Base-by-base conservation (phyloP, 2,888 invertebrate species). In the Euplexia lucipara region DNA sequence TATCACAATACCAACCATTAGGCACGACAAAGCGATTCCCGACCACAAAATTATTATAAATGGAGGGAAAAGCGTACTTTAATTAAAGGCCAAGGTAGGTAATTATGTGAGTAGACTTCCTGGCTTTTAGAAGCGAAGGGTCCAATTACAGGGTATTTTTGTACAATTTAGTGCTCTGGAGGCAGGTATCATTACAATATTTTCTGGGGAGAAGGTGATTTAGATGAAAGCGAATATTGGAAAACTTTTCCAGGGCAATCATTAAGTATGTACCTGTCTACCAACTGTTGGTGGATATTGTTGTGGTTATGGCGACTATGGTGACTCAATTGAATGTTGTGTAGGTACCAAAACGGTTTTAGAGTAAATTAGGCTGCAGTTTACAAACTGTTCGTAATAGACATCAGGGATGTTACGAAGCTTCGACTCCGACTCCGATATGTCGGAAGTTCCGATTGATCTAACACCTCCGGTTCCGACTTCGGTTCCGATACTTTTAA, bases 1-100 rank as follows among this genome's bases (percentile, higher is more conserved):
- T 41, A 59, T 47, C 57, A 77, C 48, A 63, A 64, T 57, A 45
- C 45, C 35, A 64, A 72, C 79, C 79, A 82, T 83, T 81, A 79
- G 53, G 22, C 42, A 53, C 54, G 56, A 66, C 60, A 70, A 78
- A 84, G 77, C 62, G 65, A 51, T 83, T 78, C 56, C 68, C 62
- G 53, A 39, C 76, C 61, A 42, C 70, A 45, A 79, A 85, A 85
- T 86, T 82, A 83, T 85, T 81, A 87, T 83, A 83, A 86, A 88
- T 84, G 81, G 81, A 74, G 44, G 70, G 59, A 64, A 62, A 71
- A 80, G 30, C 54, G 45, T 37, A n/a, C 39, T 58, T 79, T 81
- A 82, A 83, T 83, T 78, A 83, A 66, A 45, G 70, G 54, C 47
- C 74, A 75, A 64, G 73, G 79, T 56, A 67, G 52, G 49, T 57